Evolutionary conservation across 2,797 vertebrate species (phyloP), one percentile per base, ranked within the genome.

Genomic region (Sphenodon punctatus): DNA sequence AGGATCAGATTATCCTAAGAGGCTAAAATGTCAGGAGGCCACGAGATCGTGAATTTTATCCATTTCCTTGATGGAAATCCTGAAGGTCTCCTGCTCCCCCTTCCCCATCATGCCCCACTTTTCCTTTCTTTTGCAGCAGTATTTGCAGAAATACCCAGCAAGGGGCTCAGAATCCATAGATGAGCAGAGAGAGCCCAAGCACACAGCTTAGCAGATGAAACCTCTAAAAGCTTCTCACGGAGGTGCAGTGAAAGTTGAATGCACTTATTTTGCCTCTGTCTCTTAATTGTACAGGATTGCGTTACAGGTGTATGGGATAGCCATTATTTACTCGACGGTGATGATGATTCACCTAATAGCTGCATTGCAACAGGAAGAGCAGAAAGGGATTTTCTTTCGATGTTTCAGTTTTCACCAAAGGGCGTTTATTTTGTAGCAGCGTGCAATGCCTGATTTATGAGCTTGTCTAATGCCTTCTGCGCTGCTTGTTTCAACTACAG

Each of bases 351-450:
- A 80, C 56, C 14, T 88, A 89, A 84, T 70, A 86, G 86, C 92
- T 94, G 92, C 92, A 94, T 91, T 92, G 90, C 92, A 92, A 90
- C 92, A 89, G 82, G 88, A 56, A 22, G 66, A 88, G 87, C 89
- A 81, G 85, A 89, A 81, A 78, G 70, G 55, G 38, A 5, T 79
- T 85, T 89, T 88, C 68, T 87, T 79, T 88, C 80, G 66, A 22
- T 74, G 48, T 7, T 66, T 84, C 73, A 27, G 82, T 82, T 77
- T 91, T 75, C 51, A 63, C 53, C 55, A 45, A 48, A 75, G 58
- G 48, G 6, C 22, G 67, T 68, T 82, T 88, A 70, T 89, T 81
- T 74, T 74, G 87, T 73, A 73, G 79, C 1, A 1, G 56, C 75
- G 82, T 88, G 71, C 92, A 94, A 88, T 8, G 17, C 90, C 85